These are phyloP conservation scores for Zaprionus tsacasi DNA, from an alignment of 1,140 invertebrate genomes.

Conservation along the genomic window DNA sequence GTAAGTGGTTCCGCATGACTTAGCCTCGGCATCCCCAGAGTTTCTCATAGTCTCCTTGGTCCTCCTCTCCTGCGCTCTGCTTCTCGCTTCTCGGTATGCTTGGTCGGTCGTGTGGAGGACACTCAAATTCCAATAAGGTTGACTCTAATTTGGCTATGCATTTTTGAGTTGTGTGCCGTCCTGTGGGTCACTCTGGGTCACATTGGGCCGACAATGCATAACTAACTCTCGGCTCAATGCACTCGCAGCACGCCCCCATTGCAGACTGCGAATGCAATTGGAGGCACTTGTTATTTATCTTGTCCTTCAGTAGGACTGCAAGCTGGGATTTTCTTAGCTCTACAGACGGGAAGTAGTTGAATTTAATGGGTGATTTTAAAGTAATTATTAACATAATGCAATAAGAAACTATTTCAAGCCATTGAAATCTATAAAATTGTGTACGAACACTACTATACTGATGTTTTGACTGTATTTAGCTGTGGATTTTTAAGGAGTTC, in stretches of 20 bases:
- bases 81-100: conserved; percentile 17
- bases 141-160: conserved; percentile 67
- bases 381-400: too few species aligned
- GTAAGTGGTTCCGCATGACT: conserved; percentile 81
- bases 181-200: conserved; percentile 50
- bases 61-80: background rate
- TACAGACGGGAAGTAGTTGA: background rate
- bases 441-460: too few species aligned
- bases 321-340: too few species aligned
- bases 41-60: background rate
- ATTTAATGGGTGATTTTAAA: background rate
- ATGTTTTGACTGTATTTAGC: too few species aligned
- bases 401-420: too few species aligned
- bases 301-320: background rate
- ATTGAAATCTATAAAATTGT: too few species aligned
- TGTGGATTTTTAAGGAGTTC: too few species aligned
- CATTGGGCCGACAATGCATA: conserved; percentile 71
- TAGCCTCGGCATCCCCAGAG: conserved; percentile 50
- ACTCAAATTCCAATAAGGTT: conserved; percentile 73
- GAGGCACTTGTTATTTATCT: background rate
- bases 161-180: conserved; percentile 60
- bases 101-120: conserved; percentile 41
- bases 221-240: conserved; percentile 69
- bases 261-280: background rate
- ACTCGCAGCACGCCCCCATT: background rate